Base-by-base conservation (phyloP, 2,797 vertebrate species). In the Catostomus latipinnis region DNA sequence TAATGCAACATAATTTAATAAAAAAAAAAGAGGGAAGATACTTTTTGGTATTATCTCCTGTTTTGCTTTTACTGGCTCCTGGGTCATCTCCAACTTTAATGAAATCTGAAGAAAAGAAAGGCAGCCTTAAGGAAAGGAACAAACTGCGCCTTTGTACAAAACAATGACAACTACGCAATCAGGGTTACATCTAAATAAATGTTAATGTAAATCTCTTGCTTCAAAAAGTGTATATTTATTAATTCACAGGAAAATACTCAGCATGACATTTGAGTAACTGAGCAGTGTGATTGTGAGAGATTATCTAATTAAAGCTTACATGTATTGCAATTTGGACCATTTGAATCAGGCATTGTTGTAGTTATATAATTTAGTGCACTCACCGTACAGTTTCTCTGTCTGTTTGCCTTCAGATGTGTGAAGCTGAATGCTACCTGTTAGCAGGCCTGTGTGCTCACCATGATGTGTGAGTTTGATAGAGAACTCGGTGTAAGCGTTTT, bases 321-420 rank as follows among this genome's bases (percentile, higher is more conserved):
- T 34, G 34, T 34, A 34, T 34, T 34, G 34, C 34, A 34, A 34
- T 34, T 34, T 34, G 34, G 34, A 34, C 34, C 34, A 4, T 34
- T 34, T 34, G 34, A 34, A 34, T 34, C 34, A 34, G 34, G 34
- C 34, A 34, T 34, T 34, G 34, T 34, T 34, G 34, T 34, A 34
- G 34, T 34, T 34, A 34, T 34, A 34, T 34, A 2, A 34, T 34
- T 34, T 34, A 4, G 11, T 82, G 58, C 14, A 46, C 94, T 95
- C 91, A 99, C 98, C 98, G 0, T 99, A 99, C 34, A 99, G 88
- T 82, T 97, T 98, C 90, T 99, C 98, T 4, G 96, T 95, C 89
- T 93, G 95, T 76, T 97, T 99, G 69, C 96, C 95, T 82, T 96
- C 95, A 1, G 96, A 95, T 1, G 96, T 97, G 73, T 93, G 94